Evolutionary conservation across 30 jellyfish, hydroid and myxozoan genomes (phyloP).

Genomic region (Mastigias papua): DNA sequence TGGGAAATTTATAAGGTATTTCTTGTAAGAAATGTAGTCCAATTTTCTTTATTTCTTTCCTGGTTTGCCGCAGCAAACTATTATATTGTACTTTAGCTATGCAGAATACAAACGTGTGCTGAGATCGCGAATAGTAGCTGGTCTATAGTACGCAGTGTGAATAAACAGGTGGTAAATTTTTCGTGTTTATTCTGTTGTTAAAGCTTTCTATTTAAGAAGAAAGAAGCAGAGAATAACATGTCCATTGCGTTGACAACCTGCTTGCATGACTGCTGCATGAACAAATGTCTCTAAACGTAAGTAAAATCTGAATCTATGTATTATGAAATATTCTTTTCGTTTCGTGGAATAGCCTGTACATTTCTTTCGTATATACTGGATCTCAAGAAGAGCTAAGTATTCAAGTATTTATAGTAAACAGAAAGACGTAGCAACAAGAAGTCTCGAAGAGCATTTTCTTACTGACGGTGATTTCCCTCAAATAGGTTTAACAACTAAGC

Average conservation of each 20-base stretch:
- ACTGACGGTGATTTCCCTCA: no score
- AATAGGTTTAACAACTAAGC: no score
- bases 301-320: not conserved
- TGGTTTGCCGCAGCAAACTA: no score
- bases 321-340: not conserved
- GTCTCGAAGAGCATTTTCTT: no score
- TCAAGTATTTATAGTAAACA: no score
- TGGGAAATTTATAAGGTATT: no score
- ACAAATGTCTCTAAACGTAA: not conserved
- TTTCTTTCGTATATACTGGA: no score
- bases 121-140: not conserved
- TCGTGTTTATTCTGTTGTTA: not conserved
- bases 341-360: not conserved
- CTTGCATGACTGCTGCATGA: not conserved
- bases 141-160: not conserved
- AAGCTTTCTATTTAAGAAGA: not conserved
- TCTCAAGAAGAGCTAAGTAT: no score
- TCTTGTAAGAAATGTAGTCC: no score
- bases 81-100: no score
- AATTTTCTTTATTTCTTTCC: no score
- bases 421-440: no score
- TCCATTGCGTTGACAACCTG: not conserved
- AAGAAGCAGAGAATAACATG: not conserved
- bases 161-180: not conserved
- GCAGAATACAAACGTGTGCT: not conserved